Conservation (phyloP, 2,888 invertebrate species). For the Drosophila ezoana region DNA sequence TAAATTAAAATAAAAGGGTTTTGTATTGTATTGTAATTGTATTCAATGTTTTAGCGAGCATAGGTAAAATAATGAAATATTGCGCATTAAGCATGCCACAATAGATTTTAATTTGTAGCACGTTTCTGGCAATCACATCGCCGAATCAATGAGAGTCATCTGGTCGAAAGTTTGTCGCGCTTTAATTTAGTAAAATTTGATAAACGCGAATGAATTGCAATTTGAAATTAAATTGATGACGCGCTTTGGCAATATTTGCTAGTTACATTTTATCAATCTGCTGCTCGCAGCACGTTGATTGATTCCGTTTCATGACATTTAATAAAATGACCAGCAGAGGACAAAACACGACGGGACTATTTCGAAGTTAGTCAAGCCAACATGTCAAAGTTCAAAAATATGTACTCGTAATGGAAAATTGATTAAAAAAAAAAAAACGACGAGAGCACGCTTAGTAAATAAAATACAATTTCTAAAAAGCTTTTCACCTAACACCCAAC, state of each 20-base stretch:
- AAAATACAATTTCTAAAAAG: background rate
- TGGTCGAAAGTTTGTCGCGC: constrained; percentile 25
- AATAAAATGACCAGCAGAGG: constrained; percentile 60
- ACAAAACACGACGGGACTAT: constrained; percentile 39
- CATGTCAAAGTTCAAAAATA: constrained; percentile 45
- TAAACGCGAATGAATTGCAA: constrained; percentile 76
- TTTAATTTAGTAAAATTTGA: constrained; percentile 55
- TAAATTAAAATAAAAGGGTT: background rate
- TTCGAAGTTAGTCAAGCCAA: constrained; percentile 36
- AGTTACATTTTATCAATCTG: constrained; percentile 20
- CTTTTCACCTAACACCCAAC: background rate
- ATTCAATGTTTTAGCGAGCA: background rate
- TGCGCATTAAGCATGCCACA: background rate
- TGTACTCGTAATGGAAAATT: constrained; percentile 69
- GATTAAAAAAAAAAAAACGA: constrained; percentile 60
- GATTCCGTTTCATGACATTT: constrained; percentile 74
- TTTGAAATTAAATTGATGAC: constrained; percentile 75
- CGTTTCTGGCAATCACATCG: constrained; percentile 6
- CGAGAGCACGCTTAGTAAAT: too few relatives aligned
- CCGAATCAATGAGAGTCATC: background rate
- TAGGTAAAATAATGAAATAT: constrained; percentile 7
- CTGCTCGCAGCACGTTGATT: constrained; percentile 56
- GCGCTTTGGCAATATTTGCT: constrained; percentile 38
- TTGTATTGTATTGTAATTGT: too few relatives aligned
- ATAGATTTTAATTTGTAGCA: background rate